Evolutionary conservation across 2,797 vertebrate species (phyloP).

Genomic region (Potorous gilbertii): DNA sequence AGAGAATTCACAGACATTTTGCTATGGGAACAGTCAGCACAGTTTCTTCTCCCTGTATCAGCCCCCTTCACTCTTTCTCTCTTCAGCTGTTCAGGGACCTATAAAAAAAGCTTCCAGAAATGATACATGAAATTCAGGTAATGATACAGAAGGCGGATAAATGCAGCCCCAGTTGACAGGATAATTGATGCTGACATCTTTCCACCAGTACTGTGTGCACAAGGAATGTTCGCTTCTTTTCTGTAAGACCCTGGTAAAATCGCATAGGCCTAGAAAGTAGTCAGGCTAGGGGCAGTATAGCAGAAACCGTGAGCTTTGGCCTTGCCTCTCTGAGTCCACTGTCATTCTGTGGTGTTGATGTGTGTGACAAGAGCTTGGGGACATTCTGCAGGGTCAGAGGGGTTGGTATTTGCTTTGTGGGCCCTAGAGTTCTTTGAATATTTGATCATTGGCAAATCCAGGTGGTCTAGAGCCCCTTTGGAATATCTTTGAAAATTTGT

Average conservation of each 20-base stretch:
- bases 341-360: neutral
- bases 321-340: slow-evolving; percentile 32
- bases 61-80: slow-evolving; percentile 69
- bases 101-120: slow-evolving; percentile 79
- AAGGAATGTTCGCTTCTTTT: slow-evolving; percentile 62
- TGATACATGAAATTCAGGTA: slow-evolving; percentile 77
- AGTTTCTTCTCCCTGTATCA: slow-evolving; percentile 69
- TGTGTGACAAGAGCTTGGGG: neutral
- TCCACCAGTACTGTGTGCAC: slow-evolving; percentile 65
- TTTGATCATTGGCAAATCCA: slow-evolving; percentile 20
- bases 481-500: slow-evolving; percentile 31
- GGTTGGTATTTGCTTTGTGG: slow-evolving; percentile 16
- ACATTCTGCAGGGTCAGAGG: neutral
- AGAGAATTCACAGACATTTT: slow-evolving; percentile 73
- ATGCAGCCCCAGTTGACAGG: slow-evolving; percentile 75
- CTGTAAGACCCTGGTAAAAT: slow-evolving; percentile 66
- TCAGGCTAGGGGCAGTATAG: neutral
- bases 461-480: slow-evolving; percentile 7
- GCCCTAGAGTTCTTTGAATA: slow-evolving; percentile 15
- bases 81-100: slow-evolving; percentile 77
- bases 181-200: slow-evolving; percentile 77
- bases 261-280: slow-evolving; percentile 62
- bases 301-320: neutral
- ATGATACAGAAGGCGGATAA: slow-evolving; percentile 77
- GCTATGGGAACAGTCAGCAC: slow-evolving; percentile 71